Evolutionary conservation across 30 jellyfish, hydroid and myxozoan genomes (phyloP).

Genomic region (Hydra vulgaris): DNA sequence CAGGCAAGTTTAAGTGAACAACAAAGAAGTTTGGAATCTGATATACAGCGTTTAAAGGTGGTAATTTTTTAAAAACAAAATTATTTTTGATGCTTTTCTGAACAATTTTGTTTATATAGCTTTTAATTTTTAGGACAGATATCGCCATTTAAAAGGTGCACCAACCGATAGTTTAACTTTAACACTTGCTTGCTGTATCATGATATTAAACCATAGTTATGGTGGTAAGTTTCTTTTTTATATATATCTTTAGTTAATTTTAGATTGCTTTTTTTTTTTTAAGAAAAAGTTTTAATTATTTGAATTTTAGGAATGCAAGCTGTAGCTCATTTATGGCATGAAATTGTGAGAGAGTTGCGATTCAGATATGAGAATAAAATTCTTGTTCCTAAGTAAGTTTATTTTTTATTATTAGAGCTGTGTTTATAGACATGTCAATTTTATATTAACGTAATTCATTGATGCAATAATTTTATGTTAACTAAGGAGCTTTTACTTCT

Average conservation of each 20-base stretch:
- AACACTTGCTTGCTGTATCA: slow-evolving; percentile 47
- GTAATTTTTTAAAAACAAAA: neutral
- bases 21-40: slow-evolving; percentile 50
- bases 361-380: slow-evolving; percentile 66
- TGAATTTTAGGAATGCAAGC: slow-evolving; percentile 56
- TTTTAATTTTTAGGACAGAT: slow-evolving; percentile 44
- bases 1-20: slow-evolving; percentile 60
- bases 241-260: neutral
- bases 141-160: slow-evolving; percentile 64
- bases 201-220: slow-evolving; percentile 43
- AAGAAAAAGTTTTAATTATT: no score
- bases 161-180: slow-evolving; percentile 73
- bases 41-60: slow-evolving; percentile 6
- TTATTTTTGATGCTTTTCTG: neutral
- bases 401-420: neutral
- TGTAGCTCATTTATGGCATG: slow-evolving; percentile 92
- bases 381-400: slow-evolving; percentile 60
- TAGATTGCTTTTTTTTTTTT: neutral
- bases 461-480: no score
- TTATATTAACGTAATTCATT: no score
- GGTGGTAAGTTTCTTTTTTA: slow-evolving; percentile 46
- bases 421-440: neutral
- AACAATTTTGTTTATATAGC: neutral
- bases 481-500: no score
- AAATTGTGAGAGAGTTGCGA: slow-evolving; percentile 67